Conservation (phyloP, 2,888 invertebrate genomes). For the Lutraria lutraria region DNA sequence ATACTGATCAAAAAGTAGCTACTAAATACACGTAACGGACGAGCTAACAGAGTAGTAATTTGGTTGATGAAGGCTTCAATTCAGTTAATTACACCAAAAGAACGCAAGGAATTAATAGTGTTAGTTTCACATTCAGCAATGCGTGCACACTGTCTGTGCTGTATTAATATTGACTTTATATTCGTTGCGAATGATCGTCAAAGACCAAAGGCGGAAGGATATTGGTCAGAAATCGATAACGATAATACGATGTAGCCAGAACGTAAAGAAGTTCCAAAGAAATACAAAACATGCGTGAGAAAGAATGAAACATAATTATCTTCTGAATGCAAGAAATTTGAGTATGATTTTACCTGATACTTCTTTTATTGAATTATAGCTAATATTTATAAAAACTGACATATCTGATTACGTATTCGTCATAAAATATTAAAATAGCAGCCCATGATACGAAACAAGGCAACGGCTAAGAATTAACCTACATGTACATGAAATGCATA, state of each 20-base stretch:
- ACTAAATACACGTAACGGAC: neutral
- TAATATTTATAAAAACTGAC: neutral
- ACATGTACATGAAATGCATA: neutral
- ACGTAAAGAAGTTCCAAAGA: neutral
- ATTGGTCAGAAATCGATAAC: neutral
- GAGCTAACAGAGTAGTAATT: neutral
- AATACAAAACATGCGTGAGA: neutral
- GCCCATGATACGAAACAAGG: neutral
- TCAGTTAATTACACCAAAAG: neutral
- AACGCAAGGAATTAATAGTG: neutral
- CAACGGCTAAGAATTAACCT: too few species aligned
- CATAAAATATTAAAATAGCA: neutral
- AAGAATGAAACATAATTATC: neutral
- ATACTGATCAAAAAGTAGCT: slow-evolving; percentile 13
- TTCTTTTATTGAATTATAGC: neutral
- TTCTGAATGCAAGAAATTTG: neutral
- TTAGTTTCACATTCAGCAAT: neutral
- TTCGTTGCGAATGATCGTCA: neutral
- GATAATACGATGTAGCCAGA: neutral
- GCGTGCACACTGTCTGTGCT: neutral
- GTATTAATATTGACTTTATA: neutral
- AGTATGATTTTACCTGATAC: neutral
- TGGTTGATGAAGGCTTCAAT: neutral
- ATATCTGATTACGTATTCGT: neutral
- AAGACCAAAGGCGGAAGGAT: slow-evolving; percentile 5